Conservation (phyloP, 2,888 invertebrate genomes). For the Drepanosiphum platanoidis region DNA sequence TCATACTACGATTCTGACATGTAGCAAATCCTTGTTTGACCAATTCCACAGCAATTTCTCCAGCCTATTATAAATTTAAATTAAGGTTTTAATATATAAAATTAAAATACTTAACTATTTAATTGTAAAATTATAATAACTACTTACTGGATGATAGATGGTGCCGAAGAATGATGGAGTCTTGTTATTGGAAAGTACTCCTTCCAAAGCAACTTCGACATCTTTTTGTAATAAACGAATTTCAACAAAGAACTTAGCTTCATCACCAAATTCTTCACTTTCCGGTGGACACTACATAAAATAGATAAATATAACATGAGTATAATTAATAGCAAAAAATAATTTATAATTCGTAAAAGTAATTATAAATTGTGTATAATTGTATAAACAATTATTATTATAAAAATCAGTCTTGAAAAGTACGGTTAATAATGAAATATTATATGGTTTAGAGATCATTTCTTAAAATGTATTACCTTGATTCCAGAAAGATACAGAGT, state of each 20-base stretch:
- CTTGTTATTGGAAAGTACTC: slow-evolving; percentile 88
- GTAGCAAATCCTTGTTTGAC: slow-evolving; percentile 90
- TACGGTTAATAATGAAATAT: neutral
- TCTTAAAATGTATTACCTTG: slow-evolving; percentile 69
- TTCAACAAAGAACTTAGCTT: slow-evolving; percentile 95
- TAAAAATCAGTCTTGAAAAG: neutral
- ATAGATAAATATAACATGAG: neutral
- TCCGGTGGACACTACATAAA: slow-evolving; percentile 66
- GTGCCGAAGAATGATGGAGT: slow-evolving; percentile 78
- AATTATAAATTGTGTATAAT: too few species aligned
- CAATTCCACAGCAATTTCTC: slow-evolving; percentile 91
- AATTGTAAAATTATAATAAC: slow-evolving; percentile 26
- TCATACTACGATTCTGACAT: slow-evolving; percentile 94
- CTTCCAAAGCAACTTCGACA: slow-evolving; percentile 88
- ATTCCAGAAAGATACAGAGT: slow-evolving; percentile 97
- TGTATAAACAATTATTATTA: neutral
- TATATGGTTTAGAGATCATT: neutral
- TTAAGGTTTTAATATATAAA: slow-evolving; percentile 64
- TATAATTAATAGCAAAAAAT: neutral
- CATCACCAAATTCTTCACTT: slow-evolving; percentile 81
- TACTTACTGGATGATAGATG: slow-evolving; percentile 82
- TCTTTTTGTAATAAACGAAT: slow-evolving; percentile 89
- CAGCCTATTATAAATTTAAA: slow-evolving; percentile 67
- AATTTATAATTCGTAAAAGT: neutral
- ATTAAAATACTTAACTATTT: slow-evolving; percentile 52